These are phyloP conservation scores for Polietes domitor DNA, from an alignment of 2,888 invertebrate species.

Conservation along the genomic window DNA sequence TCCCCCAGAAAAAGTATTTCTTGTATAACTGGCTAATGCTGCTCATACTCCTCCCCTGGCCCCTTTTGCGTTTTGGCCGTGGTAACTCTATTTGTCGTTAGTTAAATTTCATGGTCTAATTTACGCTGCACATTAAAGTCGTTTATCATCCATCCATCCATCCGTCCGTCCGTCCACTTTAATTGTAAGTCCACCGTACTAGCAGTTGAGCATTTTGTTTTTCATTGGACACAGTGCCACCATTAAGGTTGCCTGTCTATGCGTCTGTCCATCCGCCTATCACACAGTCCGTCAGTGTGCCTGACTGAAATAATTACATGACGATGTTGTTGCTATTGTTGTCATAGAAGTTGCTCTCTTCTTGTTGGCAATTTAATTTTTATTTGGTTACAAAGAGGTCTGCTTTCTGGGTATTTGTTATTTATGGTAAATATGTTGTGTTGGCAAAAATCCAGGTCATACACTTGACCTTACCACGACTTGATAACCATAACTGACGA, in stretches of 20 bases:
- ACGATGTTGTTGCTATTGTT: background rate
- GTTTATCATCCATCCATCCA: conserved; percentile 33
- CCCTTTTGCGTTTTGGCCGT: background rate
- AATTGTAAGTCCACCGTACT: conserved; percentile 9
- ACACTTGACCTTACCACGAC: conserved; percentile 58
- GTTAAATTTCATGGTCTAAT: conserved; percentile 53
- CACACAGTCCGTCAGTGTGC: background rate
- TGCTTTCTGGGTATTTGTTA: background rate
- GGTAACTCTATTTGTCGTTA: conserved; percentile 21
- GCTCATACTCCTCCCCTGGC: background rate
- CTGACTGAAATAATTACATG: background rate
- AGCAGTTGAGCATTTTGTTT: background rate
- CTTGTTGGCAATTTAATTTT: background rate
- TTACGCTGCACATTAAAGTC: conserved; percentile 31
- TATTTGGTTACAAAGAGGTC: background rate
- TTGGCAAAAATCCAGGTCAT: conserved; percentile 65
- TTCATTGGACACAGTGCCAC: background rate
- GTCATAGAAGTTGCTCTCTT: background rate
- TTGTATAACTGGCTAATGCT: conserved; percentile 17
- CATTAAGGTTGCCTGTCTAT: background rate
- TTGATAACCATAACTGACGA: background rate
- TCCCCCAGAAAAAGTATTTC: background rate
- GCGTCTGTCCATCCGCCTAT: background rate
- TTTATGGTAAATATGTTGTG: conserved; percentile 8
- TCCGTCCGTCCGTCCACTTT: background rate